Base-by-base conservation (phyloP, 2,797 vertebrate genomes). In the Sebastes matsubarae region DNA sequence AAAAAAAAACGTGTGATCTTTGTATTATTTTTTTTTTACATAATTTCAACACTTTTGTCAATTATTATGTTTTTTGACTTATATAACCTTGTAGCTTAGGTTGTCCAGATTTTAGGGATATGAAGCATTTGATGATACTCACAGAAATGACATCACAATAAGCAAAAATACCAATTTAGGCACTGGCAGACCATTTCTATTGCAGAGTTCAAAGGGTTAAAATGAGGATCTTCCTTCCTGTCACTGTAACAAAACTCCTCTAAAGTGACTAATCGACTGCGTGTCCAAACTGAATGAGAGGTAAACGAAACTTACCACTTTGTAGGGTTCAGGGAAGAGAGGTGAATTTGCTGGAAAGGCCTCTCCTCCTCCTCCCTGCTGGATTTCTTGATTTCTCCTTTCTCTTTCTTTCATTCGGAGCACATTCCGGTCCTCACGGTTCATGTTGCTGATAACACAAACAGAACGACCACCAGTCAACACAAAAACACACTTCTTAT, bases 381-480 rank as follows among this genome's bases (percentile, higher is more conserved):
- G 99, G 95, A 99, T 97, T 96, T 99, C 98, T 97, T 99, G 98
- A 96, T 99, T 99, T 95, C 98, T 96, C 96, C 99, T 98, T 97
- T 99, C 99, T 97, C 97, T 96, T 98, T 99, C 99, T 99, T 99
- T 99, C 97, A 99, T 97, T 96, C 99, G 98, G 96, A 99, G 98
- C 96, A 98, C 98, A 99, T 99, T 99, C 95, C 98, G 97, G 96
- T 99, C 99, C 96, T 99, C 99, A 97, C 97, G 97, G 97, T 99
- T 99, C 99, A 99, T 99, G 98, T 98, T 99, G 98, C 99, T 99
- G 91, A 72, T 82, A 96, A 96, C 69, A 95, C 75, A 92, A 85
- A 89, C 75, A 88, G 54, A 91, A 89, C 61, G 90, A 89, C 22
- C 59, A 81, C 46, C 86, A 50, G 71, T 91, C 66, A 87, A 57